These are phyloP conservation scores for Lophius piscatorius DNA, from an alignment of 2,113 vertebrate species.

Conservation along the genomic window DNA sequence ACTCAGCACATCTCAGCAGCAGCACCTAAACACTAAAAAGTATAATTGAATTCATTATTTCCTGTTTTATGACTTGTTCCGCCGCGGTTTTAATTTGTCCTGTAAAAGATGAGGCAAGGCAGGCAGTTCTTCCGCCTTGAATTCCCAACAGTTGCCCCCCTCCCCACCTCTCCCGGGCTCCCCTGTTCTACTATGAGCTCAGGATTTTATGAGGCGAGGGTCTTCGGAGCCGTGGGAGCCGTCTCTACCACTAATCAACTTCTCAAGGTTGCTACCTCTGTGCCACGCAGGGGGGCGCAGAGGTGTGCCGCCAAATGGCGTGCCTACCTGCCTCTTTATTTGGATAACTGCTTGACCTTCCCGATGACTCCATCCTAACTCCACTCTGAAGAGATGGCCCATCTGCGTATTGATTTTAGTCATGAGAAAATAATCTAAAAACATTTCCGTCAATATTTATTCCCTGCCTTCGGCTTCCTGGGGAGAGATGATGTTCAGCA, in stretches of 20 bases:
- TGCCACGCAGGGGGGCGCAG: constrained; percentile 55
- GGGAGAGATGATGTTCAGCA: constrained; percentile 65
- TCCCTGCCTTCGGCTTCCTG: constrained; percentile 55
- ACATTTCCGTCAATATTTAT: constrained; percentile 75
- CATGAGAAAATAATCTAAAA: constrained; percentile 78
- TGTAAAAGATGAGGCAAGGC: constrained; percentile 78
- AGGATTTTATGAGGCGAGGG: constrained; percentile 76
- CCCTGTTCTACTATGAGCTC: constrained; percentile 60
- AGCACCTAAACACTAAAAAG: constrained; percentile 81
- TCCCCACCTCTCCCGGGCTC: constrained; percentile 62
- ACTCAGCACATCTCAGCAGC: constrained; percentile 80
- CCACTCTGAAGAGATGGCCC: constrained; percentile 61
- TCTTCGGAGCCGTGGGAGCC: constrained; percentile 75
- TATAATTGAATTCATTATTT: constrained; percentile 85
- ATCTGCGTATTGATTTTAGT: constrained; percentile 77
- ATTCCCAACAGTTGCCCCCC: constrained; percentile 63
- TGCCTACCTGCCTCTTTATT: constrained; percentile 68
- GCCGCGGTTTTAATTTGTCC: constrained; percentile 81
- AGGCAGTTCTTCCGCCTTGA: constrained; percentile 65
- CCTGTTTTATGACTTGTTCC: constrained; percentile 82
- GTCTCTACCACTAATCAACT: constrained; percentile 76
- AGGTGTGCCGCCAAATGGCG: constrained; percentile 61
- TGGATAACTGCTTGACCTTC: constrained; percentile 76
- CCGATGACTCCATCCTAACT: constrained; percentile 65
- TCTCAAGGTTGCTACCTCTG: constrained; percentile 74